Evolutionary conservation across 1,140 invertebrate genomes (phyloP).

Genomic region (Hesperophylax magnus): DNA sequence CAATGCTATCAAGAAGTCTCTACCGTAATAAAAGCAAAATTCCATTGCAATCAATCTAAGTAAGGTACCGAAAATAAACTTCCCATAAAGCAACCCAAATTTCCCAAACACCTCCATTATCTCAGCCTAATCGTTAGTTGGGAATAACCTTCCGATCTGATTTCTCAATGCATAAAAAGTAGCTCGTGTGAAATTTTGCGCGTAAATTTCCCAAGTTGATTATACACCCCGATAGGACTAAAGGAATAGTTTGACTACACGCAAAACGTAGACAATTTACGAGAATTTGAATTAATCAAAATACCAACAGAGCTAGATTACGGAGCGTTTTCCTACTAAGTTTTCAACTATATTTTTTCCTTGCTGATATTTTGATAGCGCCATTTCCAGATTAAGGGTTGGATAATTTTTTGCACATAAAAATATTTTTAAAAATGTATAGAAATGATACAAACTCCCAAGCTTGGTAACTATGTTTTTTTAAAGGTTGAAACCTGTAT

Average conservation of each 20-base stretch:
- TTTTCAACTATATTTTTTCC: no score
- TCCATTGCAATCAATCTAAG: no score
- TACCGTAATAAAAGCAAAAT: no score
- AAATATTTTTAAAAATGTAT: not conserved
- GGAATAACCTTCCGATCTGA: constrained; percentile 5
- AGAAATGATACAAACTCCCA: no score
- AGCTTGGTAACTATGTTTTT: no score
- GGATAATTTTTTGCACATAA: no score
- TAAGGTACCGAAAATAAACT: not conserved
- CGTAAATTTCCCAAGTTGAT: constrained; percentile 16
- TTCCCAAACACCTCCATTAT: not conserved
- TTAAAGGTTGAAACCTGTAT: not conserved
- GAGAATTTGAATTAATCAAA: constrained; percentile 20
- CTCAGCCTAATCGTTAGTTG: not conserved
- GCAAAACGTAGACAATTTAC: constrained; percentile 12
- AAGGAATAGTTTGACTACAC: constrained; percentile 24
- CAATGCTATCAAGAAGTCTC: no score
- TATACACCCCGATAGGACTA: not conserved
- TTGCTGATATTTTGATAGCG: no score
- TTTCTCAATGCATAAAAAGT: constrained; percentile 19
- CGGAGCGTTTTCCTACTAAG: no score
- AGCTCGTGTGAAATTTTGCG: constrained; percentile 9
- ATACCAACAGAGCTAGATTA: not conserved
- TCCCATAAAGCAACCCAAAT: not conserved
- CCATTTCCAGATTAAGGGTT: no score